These are phyloP conservation scores for Ptychobarbus kaznakovi DNA, from an alignment of 2,797 vertebrate species.

Conservation along the genomic window DNA sequence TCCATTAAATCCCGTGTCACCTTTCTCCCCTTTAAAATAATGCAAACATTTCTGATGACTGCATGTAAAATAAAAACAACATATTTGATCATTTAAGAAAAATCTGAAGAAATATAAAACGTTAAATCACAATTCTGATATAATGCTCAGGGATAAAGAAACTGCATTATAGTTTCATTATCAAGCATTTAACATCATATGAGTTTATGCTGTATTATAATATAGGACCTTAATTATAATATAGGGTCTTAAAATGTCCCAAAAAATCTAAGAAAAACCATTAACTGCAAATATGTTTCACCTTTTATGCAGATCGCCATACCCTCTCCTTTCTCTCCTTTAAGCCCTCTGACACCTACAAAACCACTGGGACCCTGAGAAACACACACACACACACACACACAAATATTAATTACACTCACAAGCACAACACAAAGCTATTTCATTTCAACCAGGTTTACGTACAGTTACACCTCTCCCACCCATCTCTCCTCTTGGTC, in stretches of 20 bases:
- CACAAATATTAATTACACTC: neutral
- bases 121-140: neutral
- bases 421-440: neutral
- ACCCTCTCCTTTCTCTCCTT: conserved; percentile 76
- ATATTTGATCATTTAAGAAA: neutral
- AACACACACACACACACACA: conserved; percentile 6
- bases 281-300: conserved; percentile 38
- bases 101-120: neutral
- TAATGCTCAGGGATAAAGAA: neutral
- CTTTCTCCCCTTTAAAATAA: conserved; percentile 71
- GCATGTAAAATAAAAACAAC: neutral
- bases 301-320: conserved; percentile 66
- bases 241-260: neutral
- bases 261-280: neutral
- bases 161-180: neutral
- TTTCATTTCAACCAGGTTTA: conserved; percentile 12
- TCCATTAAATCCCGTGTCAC: conserved; percentile 62
- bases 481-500: conserved; percentile 63
- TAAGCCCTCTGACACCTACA: conserved; percentile 69
- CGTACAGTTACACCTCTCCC: conserved; percentile 56
- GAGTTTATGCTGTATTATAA: neutral
- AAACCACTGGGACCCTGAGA: conserved; percentile 73
- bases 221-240: neutral
- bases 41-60: neutral
- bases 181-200: neutral